Base-by-base conservation (phyloP, 2,113 vertebrate species). In the Pseudorhombus dupliciocellatus region DNA sequence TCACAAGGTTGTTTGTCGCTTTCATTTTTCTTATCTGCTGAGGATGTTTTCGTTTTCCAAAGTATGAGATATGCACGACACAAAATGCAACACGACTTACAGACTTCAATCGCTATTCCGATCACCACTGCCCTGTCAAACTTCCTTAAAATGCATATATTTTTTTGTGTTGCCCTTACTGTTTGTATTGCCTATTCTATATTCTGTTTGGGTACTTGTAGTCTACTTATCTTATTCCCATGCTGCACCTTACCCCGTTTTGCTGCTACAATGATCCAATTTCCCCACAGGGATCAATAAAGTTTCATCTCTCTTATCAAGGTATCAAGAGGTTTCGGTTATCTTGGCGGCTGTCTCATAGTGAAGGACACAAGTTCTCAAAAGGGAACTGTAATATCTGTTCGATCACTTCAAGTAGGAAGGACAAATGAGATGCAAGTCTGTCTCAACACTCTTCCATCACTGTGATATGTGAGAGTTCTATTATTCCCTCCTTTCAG, bases 211-310 rank as follows among this genome's bases (percentile, higher is more conserved):
- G 72, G 66, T 25, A 42, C 52, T 26, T 53, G 24, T 22, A 21
- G 56, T 52, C 42, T 46, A 67, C 70, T 84, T 75, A 79, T 81
- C 75, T 70, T 69, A 79, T 86, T 86, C 67, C 53, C 57, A 64
- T 82, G 66, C 79, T 67, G 73, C 48, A 67, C 74, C 79, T 59
- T 55, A 75, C 81, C 81, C 76, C 16, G 56, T 82, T 82, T 79
- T 54, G 64, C 76, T 21, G 26, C 78, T 61, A 73, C 79, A 65
- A 77, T 82, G 81, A 80, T 88, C 84, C 63, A 74, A 82, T 88
- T 80, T 86, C 78, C 81, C 79, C 84, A 42, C 51, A 48, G 64
- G 56, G 73, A 88, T 88, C 86, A 82, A 88, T 88, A 88, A 82
- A 84, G 81, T 84, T 73, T 70, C 73, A 88, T 80, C 70, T 82